phyloP scores from a whole-genome alignment of 2,113 vertebrate genomes.

The Eurystomus gularis region DNA sequence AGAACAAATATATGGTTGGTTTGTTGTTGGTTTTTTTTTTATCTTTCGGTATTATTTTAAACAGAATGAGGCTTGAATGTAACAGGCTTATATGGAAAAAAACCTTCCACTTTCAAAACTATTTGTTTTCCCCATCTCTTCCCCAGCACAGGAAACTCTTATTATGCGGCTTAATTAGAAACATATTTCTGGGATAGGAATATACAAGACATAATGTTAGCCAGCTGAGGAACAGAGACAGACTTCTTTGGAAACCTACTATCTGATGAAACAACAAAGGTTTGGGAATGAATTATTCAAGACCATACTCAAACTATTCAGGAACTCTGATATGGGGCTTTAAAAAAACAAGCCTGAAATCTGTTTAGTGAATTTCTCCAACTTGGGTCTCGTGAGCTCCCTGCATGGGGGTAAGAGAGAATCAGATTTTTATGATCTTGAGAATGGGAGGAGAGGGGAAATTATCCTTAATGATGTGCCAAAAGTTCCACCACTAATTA shows the following conservation, averaged over 20 bases:
- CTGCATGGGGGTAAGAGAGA: not conserved
- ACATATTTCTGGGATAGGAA: conserved; percentile 44
- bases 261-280: conserved; percentile 60
- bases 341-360: conserved; percentile 41
- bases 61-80: not conserved
- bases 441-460: not conserved
- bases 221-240: conserved; percentile 61
- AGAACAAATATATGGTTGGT: not conserved
- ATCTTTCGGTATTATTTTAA: conserved; percentile 5
- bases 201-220: conserved; percentile 48
- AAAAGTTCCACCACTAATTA: not conserved
- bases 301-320: conserved; percentile 28
- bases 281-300: conserved; percentile 72
- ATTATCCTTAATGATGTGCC: not conserved
- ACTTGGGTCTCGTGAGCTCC: not conserved
- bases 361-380: conserved; percentile 21
- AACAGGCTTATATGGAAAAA: conserved; percentile 15
- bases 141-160: conserved; percentile 39
- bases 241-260: conserved; percentile 44
- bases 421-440: conserved; percentile 1
- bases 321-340: conserved; percentile 32
- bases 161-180: conserved; percentile 63
- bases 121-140: conserved; percentile 43
- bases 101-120: conserved; percentile 11
- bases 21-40: not conserved